These are phyloP conservation scores for Neuroterus valhalla DNA, from an alignment of 1,140 invertebrate species.

Conservation along the genomic window DNA sequence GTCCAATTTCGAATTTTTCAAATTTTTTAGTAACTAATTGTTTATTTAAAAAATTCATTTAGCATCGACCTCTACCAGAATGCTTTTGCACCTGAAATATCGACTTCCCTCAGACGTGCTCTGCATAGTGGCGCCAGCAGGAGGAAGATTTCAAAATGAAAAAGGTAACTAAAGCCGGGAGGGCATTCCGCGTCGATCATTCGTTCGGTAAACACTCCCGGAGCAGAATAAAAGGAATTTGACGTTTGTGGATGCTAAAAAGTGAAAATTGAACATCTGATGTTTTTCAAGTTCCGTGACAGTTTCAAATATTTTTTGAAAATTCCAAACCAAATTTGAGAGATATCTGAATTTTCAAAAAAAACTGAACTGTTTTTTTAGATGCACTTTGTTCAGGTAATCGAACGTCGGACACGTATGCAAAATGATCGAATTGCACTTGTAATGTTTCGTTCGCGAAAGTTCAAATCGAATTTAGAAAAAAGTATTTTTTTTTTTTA, in stretches of 20 bases:
- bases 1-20: no score
- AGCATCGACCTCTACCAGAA: no score
- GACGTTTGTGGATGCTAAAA: background rate
- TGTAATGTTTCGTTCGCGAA: background rate
- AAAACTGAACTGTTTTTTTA: background rate
- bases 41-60: no score
- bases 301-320: background rate
- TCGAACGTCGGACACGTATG: conserved; percentile 25
- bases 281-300: background rate
- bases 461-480: background rate
- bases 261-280: background rate
- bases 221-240: background rate
- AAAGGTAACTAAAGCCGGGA: conserved; percentile 5
- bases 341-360: background rate
- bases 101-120: background rate
- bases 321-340: background rate
- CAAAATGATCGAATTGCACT: conserved; percentile 21
- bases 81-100: background rate
- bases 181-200: conserved; percentile 12
- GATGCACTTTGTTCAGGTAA: background rate
- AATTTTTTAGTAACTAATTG: no score
- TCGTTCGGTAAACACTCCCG: background rate
- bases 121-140: conserved; percentile 7
- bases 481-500: background rate
- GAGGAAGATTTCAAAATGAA: conserved; percentile 15